These are phyloP conservation scores for Caenorhabditis tropicalis DNA, from an alignment of 1,140 invertebrate genomes.

Conservation along the genomic window DNA sequence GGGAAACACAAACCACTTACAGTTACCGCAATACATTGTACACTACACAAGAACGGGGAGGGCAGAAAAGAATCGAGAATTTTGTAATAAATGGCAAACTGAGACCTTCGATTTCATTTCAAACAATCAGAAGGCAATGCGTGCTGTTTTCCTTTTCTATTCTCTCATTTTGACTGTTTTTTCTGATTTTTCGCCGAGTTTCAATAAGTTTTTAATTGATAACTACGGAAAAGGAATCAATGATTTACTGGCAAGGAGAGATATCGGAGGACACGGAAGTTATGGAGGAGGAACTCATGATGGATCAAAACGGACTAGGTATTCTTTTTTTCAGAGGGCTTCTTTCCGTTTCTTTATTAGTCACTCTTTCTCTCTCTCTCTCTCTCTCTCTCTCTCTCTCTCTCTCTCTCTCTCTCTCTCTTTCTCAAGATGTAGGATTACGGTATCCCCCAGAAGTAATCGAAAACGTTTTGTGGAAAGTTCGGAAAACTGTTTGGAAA, in stretches of 20 bases:
- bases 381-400: too few relatives aligned
- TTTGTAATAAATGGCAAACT: conserved; percentile 26
- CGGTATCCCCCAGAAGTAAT: too few relatives aligned
- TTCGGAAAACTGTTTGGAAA: too few relatives aligned
- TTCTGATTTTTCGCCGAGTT: conserved; percentile 43
- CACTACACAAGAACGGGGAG: not conserved
- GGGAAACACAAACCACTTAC: not conserved
- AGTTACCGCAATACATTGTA: conserved; percentile 16
- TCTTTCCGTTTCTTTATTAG: too few relatives aligned
- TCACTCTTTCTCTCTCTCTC: too few relatives aligned
- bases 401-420: too few relatives aligned
- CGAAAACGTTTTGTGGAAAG: too few relatives aligned
- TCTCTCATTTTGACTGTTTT: not conserved
- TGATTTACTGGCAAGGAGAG: conserved; percentile 49
- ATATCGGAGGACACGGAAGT: conserved; percentile 35
- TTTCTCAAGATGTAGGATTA: too few relatives aligned
- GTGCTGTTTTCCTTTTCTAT: not conserved
- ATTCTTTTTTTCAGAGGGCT: too few relatives aligned
- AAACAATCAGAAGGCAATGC: not conserved
- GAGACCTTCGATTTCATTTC: conserved; percentile 2
- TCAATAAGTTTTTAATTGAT: conserved; percentile 44
- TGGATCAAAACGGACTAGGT: conserved; percentile 24
- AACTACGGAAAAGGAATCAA: conserved; percentile 47
- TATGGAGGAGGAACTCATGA: conserved; percentile 49
- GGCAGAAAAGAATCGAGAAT: not conserved